Base-by-base conservation (phyloP, 2,888 invertebrate genomes). In the Metacarcinus magister region DNA sequence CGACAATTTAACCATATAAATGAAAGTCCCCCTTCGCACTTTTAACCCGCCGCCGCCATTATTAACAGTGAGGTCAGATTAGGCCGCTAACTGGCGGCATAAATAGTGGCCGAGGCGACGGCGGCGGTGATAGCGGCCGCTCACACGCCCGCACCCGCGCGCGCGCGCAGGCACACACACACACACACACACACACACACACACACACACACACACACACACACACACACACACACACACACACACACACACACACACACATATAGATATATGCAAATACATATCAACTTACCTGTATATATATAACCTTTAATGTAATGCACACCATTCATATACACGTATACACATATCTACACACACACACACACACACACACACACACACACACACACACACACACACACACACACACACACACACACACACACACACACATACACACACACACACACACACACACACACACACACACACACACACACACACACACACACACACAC, bases 1-100 rank as follows among this genome's bases (percentile, higher is more conserved):
- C 60, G 94, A 94, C 94, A 94, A 94, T 94, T 94, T 94, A 94
- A 94, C 94, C 90, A 94, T 94, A 94, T 94, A 90, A 94, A 94
- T 90, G 94, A 94, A 94, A 94, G 89, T 94, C 94, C 75, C 87
- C 94, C 94, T 94, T 32, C 87, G 23, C 94, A 94, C 94, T 94
- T 94, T 94, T 94, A 48, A 94, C 75, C 67, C 46, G 43, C 75
- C 60, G 94, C 75, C 43, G 48, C 94, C 94, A 87, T 94, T 94
- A 94, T 94, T 94, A 94, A 94, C 94, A 94, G 94, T 93, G 93
- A 44, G 93, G 93, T 93, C 60, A 93, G 93, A 93, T 93, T 93
- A 93, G 93, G 44, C 75, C 93, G 75, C 93, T 93, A 93, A 93
- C 93, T 75, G 93, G 43, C 43, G 44, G 93, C 93, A 93, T 93